Evolutionary conservation across 2,888 invertebrate species (phyloP).

Genomic region (Drosophila mayaguana): DNA sequence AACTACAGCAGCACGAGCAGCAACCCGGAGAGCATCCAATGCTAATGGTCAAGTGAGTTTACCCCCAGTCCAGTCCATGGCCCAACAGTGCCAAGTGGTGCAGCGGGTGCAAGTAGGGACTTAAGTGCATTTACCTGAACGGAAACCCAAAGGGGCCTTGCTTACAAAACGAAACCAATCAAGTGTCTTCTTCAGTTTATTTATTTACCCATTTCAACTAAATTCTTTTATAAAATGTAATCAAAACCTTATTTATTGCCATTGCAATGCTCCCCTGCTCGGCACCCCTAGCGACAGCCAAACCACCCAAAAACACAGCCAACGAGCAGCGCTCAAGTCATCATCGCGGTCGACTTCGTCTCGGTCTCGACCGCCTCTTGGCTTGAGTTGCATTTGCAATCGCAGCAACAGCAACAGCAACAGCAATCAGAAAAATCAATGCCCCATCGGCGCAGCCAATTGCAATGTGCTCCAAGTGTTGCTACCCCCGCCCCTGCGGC

Average conservation of each 20-base stretch:
- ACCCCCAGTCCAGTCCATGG: conserved; percentile 40
- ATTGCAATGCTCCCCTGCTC: conserved; percentile 17
- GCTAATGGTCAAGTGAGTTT: conserved; percentile 74
- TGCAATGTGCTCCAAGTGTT: conserved; percentile 51
- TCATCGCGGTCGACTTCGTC: conserved; percentile 32
- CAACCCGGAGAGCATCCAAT: conserved; percentile 30
- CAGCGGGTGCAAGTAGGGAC: conserved; percentile 30
- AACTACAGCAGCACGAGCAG: conserved; percentile 50
- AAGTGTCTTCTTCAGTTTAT: conserved; percentile 82
- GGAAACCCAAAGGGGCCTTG: conserved; percentile 44
- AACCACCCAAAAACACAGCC: conserved; percentile 9
- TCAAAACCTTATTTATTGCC: conserved; percentile 82
- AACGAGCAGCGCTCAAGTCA: conserved; percentile 47
- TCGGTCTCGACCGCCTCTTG: conserved; percentile 62
- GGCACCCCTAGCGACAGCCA: conserved; percentile 6
- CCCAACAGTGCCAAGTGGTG: conserved; percentile 30
- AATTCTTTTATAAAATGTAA: conserved; percentile 81
- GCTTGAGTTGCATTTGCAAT: conserved; percentile 73
- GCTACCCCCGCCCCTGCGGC: conserved; percentile 10
- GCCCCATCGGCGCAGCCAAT: conserved; percentile 63
- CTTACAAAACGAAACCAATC: conserved; percentile 82
- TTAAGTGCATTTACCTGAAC: conserved; percentile 55
- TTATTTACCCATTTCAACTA: conserved; percentile 75
- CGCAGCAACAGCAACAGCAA: conserved; percentile 37
- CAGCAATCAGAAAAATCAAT: conserved; percentile 70